These are phyloP conservation scores for Pogonocherus hispidulus DNA, from an alignment of 2,888 invertebrate genomes.

Conservation along the genomic window DNA sequence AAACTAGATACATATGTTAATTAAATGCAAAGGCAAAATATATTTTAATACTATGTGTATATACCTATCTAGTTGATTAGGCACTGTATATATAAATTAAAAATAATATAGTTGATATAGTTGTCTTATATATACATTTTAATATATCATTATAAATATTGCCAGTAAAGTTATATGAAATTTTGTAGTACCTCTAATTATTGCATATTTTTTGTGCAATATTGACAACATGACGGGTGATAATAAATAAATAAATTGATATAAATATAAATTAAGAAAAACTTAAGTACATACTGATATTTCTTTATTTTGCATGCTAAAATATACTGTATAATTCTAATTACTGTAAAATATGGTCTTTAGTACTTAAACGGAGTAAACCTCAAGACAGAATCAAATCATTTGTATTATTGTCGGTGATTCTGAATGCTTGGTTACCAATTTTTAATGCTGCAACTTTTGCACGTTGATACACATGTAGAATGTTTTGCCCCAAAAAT, in stretches of 20 bases:
- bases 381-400: neutral
- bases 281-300: neutral
- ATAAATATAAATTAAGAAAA: no score
- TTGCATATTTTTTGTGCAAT: neutral
- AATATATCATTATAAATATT: neutral
- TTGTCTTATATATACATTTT: neutral
- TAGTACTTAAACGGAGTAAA: neutral
- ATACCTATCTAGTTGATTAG: neutral
- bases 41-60: constrained; percentile 29
- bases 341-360: no score
- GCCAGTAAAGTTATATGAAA: neutral
- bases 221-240: neutral
- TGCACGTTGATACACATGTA: constrained; percentile 89
- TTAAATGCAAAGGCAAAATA: constrained; percentile 21
- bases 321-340: no score
- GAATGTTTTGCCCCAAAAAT: constrained; percentile 87
- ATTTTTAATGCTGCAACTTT: constrained; percentile 90
- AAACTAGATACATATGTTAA: constrained; percentile 3
- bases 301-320: neutral
- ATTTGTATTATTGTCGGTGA: neutral
- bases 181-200: neutral
- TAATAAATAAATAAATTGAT: neutral
- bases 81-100: neutral
- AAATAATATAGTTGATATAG: neutral
- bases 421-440: constrained; percentile 45